Base-by-base conservation (phyloP, 2,888 invertebrate species). In the Mantis religiosa region DNA sequence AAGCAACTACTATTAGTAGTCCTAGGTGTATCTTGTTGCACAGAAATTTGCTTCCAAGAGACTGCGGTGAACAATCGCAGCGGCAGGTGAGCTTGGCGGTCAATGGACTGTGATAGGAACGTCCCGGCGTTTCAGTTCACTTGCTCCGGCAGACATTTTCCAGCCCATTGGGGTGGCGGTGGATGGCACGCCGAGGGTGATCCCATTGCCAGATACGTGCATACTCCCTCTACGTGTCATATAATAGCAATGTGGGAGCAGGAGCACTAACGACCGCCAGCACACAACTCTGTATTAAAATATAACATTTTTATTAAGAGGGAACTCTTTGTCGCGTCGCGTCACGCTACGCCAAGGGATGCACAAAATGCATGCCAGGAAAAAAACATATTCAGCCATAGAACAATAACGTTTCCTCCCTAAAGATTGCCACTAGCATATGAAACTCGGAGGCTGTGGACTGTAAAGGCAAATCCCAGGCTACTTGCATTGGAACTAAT, bases 231-330 rank as follows among this genome's bases (percentile, higher is more conserved):
- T 71, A 71, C 54, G 6, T 71, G 54, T 71, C 54, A 71, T 20
- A 71, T 71, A 71, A 71, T 71, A 71, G 54, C 54, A 71, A 71
- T 15, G 54, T 8, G 54, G 54, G 54, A 71, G 54, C 54, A 71
- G 3, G 25, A 71, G 20, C 2, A 71, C 54, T 20, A 71, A 71
- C 54, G 54, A 25, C 41, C 41, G 41, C 12, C 41, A 12, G 12
- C 41, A 41, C 41, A 41, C 41, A 41, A 41, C 41, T 41, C 41
- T 71, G 3, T 87, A 81, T 87, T 87, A 87, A 82, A 81, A 81
- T 81, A 87, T 81, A 28, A 87, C 86, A 87, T 30, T 87, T 87
- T 87, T 87, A 87, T 87, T 87, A 87, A 81, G 81, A 81, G 86
- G 20, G 20, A 71, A 71, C 54, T 20, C 54, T 71, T 71, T 71